Evolutionary conservation across 2,797 vertebrate species (phyloP).

Genomic region (Mormyrops attenuatus): DNA sequence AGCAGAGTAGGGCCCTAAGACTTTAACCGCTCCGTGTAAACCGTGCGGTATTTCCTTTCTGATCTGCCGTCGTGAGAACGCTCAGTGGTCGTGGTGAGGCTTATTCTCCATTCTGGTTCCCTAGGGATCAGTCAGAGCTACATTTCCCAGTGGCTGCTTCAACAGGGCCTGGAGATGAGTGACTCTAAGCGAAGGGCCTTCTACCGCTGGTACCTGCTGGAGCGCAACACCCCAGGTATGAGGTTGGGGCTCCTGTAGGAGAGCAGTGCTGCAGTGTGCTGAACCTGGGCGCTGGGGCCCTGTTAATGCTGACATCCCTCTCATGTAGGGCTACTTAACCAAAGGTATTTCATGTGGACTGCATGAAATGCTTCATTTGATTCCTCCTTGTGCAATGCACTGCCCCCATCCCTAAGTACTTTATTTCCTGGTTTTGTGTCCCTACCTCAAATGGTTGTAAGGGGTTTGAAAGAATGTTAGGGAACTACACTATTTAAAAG

Average conservation of each 20-base stretch:
- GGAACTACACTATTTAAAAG: background rate
- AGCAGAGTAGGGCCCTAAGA: background rate
- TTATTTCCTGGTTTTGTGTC: background rate
- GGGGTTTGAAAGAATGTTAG: background rate
- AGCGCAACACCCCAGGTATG: constrained; percentile 72
- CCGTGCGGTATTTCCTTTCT: background rate
- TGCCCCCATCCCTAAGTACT: background rate
- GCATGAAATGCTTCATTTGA: background rate
- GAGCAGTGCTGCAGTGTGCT: background rate
- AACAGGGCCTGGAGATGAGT: constrained; percentile 77
- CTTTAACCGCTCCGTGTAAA: background rate
- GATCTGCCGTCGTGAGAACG: background rate
- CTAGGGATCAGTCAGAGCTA: constrained; percentile 77
- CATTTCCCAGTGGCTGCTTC: constrained; percentile 76
- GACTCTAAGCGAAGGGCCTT: constrained; percentile 74
- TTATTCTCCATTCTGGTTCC: background rate
- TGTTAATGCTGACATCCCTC: background rate
- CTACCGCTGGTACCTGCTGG: constrained; percentile 78
- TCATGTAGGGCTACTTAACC: background rate
- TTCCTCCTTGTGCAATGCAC: background rate
- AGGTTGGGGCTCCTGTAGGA: constrained; percentile 28
- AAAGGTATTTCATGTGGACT: background rate
- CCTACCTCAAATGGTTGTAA: background rate
- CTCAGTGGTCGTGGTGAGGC: background rate
- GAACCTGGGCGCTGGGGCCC: no score